These are phyloP conservation scores for Setophaga coronata DNA, from an alignment of 2,113 vertebrate species.

Conservation along the genomic window DNA sequence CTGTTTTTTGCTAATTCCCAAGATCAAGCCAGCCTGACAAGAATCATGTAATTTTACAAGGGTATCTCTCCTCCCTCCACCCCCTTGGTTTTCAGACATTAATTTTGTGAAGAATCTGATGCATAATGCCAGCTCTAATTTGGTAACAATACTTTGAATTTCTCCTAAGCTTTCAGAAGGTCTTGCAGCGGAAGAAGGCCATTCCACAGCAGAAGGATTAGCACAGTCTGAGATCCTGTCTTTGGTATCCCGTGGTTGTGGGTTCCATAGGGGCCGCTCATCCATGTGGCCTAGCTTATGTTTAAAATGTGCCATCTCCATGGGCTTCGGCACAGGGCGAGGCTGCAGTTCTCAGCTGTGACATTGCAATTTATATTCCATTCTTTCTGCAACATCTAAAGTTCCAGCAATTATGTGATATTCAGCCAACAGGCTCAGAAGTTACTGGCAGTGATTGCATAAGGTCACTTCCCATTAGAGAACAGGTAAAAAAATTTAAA, in stretches of 20 bases:
- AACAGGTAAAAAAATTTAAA: background rate
- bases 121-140: background rate
- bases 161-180: background rate
- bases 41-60: background rate
- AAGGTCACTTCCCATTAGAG: background rate
- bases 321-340: accelerated
- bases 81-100: background rate
- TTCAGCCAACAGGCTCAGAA: background rate
- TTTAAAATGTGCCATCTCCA: background rate
- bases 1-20: background rate
- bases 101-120: background rate
- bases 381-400: background rate
- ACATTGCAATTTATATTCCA: background rate
- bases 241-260: background rate
- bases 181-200: background rate
- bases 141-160: background rate
- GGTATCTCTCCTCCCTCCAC: background rate
- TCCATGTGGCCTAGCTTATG: background rate
- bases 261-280: background rate
- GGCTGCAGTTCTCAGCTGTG: background rate
- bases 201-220: background rate
- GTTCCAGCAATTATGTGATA: background rate
- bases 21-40: background rate
- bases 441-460: background rate
- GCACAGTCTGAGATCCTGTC: background rate